Percentiles rank a stretch among this genome's conserved stretches.
phyloP scores from a whole-genome alignment of 2,113 vertebrate genomes.

The rat (Rattus norvegicus) region GRCr8 NC_086020.1:223558501-223559000 shows the following conservation, averaged over 20 bases:
- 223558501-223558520: neutral
- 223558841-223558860: neutral
- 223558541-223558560: neutral
- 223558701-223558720: neutral
- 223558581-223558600: neutral
- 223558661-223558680: neutral
- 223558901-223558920: constrained; percentile 41
- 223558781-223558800: too few relatives aligned
- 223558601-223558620: neutral
- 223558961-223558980: constrained; percentile 13
- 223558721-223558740: neutral
- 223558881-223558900: neutral
- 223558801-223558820: too few relatives aligned
- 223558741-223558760: too few relatives aligned
- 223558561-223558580: neutral
- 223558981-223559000: neutral
- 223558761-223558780: too few relatives aligned
- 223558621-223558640: neutral
- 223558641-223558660: neutral
- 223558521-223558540: too few relatives aligned
- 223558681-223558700: too few relatives aligned
- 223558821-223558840: too few relatives aligned
- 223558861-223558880: neutral
- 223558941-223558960: neutral
- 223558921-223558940: neutral